phyloP scores from a whole-genome alignment of 2,888 invertebrate genomes.

The Theodoxus fluviatilis region DNA sequence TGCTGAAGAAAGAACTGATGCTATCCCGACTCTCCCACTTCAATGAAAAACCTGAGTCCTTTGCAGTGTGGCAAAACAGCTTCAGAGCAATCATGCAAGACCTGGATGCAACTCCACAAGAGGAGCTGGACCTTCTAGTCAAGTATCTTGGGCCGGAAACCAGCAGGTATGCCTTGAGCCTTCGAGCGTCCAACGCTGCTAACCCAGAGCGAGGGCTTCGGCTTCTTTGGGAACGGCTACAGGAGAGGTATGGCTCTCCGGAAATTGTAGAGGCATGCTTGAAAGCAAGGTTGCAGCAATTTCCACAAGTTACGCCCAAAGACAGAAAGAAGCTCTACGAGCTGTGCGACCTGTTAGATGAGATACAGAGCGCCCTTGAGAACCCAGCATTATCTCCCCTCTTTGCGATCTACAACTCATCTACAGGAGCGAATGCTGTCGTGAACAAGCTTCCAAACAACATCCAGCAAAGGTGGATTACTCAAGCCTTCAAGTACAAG shows the following conservation, averaged over 20 bases:
- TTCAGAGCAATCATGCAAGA: too few species aligned
- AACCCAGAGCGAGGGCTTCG: constrained; percentile 26
- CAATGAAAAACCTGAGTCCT: too few species aligned
- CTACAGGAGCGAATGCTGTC: constrained; percentile 34
- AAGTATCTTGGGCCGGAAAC: too few species aligned
- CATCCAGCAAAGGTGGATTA: constrained; percentile 36
- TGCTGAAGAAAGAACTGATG: too few species aligned
- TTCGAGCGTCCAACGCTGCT: constrained; percentile 28
- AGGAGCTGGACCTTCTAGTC: too few species aligned
- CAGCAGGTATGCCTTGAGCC: too few species aligned
- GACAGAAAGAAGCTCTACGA: constrained; percentile 32
- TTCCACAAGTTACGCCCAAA: constrained; percentile 32
- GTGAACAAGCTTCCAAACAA: constrained; percentile 37
- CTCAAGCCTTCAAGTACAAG: constrained; percentile 33
- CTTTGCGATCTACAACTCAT: too few species aligned
- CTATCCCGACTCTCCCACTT: too few species aligned
- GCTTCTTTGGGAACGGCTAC: constrained; percentile 19
- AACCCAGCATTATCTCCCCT: constrained; percentile 27
- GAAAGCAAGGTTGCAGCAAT: constrained; percentile 30
- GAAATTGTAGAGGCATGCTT: too few species aligned
- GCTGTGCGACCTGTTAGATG: constrained; percentile 29
- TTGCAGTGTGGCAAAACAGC: too few species aligned
- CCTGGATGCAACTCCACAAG: too few species aligned
- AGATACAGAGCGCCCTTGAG: constrained; percentile 32
- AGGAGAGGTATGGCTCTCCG: constrained; percentile 34